Percentiles rank a stretch among this genome's conserved stretches.
phyloP scores from a whole-genome alignment of 2,797 vertebrate genomes.

The Trachurus trachurus region DNA sequence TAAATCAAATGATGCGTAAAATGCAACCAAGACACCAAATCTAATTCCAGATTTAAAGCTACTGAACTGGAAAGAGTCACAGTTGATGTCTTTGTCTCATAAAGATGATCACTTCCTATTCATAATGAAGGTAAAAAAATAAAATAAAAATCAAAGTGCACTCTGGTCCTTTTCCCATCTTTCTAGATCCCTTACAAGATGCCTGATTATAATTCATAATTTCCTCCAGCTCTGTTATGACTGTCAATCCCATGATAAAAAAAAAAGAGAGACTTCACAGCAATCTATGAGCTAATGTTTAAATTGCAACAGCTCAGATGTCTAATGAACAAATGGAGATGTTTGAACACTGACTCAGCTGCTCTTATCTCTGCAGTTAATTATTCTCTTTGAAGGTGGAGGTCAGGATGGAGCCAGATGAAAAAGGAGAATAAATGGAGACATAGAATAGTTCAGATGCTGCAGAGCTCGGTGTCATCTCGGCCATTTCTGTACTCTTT shows the following conservation, averaged over 20 bases:
- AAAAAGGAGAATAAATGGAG: conserved; percentile 45
- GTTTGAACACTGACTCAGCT: conserved; percentile 38
- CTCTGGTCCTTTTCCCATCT: background rate
- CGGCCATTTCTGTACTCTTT: conserved; percentile 24
- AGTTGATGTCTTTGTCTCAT: background rate
- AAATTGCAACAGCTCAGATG: conserved; percentile 10
- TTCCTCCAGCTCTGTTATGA: background rate
- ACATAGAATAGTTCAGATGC: background rate
- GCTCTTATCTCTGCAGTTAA: conserved; percentile 41
- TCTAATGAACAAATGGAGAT: conserved; percentile 31
- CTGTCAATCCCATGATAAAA: conserved; percentile 1
- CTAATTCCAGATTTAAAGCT: background rate
- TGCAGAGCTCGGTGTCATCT: conserved; percentile 1
- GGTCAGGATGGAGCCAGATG: conserved; percentile 36
- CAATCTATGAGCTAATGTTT: conserved; percentile 14
- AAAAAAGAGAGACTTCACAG: conserved; percentile 1
- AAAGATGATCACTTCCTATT: background rate
- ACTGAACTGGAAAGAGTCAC: background rate
- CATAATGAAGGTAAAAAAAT: background rate
- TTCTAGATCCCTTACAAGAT: background rate
- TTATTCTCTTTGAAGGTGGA: conserved; percentile 64
- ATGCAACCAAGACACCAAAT: background rate
- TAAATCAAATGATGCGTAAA: background rate
- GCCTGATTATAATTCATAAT: background rate
- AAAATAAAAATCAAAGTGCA: background rate